Evolutionary conservation across 2,113 vertebrate genomes (phyloP).

Genomic region (Hipposideros armiger): DNA sequence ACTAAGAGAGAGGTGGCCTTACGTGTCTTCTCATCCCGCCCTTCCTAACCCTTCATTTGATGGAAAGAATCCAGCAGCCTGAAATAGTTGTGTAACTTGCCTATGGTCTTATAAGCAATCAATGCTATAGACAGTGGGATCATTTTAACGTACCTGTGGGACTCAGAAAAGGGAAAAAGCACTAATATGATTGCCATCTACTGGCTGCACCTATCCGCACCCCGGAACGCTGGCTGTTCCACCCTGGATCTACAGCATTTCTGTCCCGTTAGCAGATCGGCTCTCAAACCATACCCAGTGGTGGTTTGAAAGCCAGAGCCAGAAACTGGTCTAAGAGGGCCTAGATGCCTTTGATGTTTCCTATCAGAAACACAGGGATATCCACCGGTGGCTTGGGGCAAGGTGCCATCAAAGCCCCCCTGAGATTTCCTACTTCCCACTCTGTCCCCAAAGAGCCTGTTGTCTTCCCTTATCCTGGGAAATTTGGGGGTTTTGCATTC

Average conservation of each 20-base stretch:
- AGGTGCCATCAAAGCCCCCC: neutral
- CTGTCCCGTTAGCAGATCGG: neutral
- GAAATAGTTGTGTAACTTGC: neutral
- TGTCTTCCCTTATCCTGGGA: too few species aligned
- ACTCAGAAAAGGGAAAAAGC: neutral
- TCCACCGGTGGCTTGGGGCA: neutral
- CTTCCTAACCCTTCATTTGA: neutral
- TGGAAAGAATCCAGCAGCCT: neutral
- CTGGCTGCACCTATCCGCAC: neutral
- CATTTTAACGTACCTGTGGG: too few species aligned
- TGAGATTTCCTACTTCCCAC: neutral
- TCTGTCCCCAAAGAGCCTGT: too few species aligned
- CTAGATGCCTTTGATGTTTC: neutral
- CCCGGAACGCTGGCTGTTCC: neutral
- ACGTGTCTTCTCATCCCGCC: neutral
- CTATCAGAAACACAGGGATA: neutral
- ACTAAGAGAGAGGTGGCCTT: neutral
- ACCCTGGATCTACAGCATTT: neutral
- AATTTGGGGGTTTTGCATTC: too few species aligned
- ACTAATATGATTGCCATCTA: too few species aligned
- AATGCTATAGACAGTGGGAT: neutral
- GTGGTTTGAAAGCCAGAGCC: neutral
- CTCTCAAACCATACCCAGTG: neutral
- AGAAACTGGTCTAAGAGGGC: neutral
- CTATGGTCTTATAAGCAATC: neutral